A percentile compares a stretch with the other conserved stretches of the same genome.
Conservation (phyloP, 2,888 invertebrate species). For the Ophioninae sp. region DNA sequence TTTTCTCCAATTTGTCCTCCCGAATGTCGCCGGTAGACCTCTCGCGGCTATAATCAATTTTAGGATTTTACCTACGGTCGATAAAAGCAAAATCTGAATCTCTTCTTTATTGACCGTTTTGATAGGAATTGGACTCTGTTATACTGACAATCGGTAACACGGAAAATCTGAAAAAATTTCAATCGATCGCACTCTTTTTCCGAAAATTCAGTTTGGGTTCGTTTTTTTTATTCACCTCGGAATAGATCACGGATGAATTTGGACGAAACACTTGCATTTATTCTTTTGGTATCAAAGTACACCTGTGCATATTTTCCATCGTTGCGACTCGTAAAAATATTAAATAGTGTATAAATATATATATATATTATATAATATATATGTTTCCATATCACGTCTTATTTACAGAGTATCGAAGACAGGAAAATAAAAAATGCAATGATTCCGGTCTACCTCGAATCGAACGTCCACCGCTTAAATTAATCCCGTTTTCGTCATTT, state of each 20-base stretch:
- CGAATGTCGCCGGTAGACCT: no score
- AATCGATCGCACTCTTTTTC: no score
- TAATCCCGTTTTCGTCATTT: slow-evolving; percentile 40
- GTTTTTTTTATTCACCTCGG: no score
- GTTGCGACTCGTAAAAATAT: slow-evolving; percentile 69
- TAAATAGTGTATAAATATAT: slow-evolving; percentile 73
- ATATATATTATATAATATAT: slow-evolving; percentile 60
- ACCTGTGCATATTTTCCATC: slow-evolving; percentile 45
- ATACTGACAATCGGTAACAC: neutral
- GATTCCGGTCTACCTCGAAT: slow-evolving; percentile 16
- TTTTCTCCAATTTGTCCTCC: no score
- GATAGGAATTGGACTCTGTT: neutral
- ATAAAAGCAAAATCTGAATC: neutral
- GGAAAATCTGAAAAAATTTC: neutral
- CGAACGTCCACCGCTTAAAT: slow-evolving; percentile 18
- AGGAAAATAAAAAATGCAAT: slow-evolving; percentile 51
- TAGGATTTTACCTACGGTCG: neutral
- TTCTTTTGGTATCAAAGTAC: slow-evolving; percentile 61
- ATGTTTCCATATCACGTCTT: slow-evolving; percentile 62
- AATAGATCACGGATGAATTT: neutral
- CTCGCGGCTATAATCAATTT: no score
- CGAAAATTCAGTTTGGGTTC: no score
- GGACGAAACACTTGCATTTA: slow-evolving; percentile 46
- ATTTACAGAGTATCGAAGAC: slow-evolving; percentile 67
- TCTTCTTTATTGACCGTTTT: no score